Evolutionary conservation across 1,140 invertebrate species (phyloP), one percentile per base, ranked within the genome.

Genomic region (Platyscapa corneri): DNA sequence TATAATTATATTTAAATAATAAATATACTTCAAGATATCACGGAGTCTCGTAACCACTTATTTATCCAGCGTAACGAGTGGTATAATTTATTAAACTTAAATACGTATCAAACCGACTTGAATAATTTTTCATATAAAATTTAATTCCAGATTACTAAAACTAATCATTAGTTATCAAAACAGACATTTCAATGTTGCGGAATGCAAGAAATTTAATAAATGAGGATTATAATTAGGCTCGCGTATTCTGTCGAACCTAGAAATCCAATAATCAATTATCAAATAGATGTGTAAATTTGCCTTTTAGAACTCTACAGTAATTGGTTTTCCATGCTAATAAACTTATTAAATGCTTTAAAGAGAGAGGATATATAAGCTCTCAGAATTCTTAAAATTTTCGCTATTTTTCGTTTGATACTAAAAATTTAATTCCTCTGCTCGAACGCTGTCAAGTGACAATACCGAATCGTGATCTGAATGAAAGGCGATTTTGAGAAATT

Each of bases 141-240:
- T 70, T 37, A 37, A 70, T 70, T 70, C 37, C 16, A 14, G 34
- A 16, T 37, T 23, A 23, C 14, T 37, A 20, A 18, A 70, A 23
- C 67, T 70, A 37, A 34, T 37, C 0, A 37, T 37, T 37, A 34
- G 23, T 23, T 27, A 60, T 60, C 20, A 23, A 70, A 70, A 70
- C 3, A 5, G 67, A 70, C 34, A 37, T 16, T 37, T 70, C 8
- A 7, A 70, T 37, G 18, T 37, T 5, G 6, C 6, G 12, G 23
- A 74, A 42, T 42, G 39, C 37, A 42, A 74, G 23, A 74, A n/a
- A 74, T 74, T 74, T 74, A 74, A 74, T 74, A 74, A 74, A 74
- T 74, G 20, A 74, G 23, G 32, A 10, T 74, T 42, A 23, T 42
- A 74, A 74, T 74, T 39, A 74, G 37, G 10, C 37, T n/a, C 42